phyloP scores from a whole-genome alignment of 2,113 vertebrate genomes.

The Pachycephala philippinensis region DNA sequence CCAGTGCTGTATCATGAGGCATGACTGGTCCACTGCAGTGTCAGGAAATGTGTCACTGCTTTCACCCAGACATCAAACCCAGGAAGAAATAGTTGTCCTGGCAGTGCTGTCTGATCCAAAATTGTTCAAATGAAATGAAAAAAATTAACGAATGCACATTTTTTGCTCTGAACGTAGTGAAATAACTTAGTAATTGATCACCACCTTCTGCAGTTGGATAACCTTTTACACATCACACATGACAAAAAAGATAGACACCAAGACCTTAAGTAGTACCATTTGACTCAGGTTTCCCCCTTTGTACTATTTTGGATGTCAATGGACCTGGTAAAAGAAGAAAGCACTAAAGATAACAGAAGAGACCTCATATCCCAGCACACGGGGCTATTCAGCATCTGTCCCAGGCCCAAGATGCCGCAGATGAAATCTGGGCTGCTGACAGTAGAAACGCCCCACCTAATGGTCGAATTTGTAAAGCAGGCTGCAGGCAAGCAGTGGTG shows the following conservation, averaged over 20 bases:
- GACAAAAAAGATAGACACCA: not conserved
- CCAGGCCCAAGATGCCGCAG: not conserved
- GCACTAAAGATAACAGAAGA: not conserved
- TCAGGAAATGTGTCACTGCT: not conserved
- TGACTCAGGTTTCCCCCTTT: not conserved
- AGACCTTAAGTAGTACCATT: not conserved
- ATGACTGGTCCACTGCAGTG: fast-evolving
- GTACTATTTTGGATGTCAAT: not conserved
- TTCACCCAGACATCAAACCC: not conserved
- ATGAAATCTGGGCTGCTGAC: not conserved
- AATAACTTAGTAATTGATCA: not conserved
- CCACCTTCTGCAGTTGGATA: not conserved
- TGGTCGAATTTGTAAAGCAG: not conserved
- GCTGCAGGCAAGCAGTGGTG: not conserved
- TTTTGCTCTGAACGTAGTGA: not conserved
- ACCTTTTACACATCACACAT: not conserved
- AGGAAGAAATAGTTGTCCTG: not conserved
- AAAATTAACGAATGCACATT: not conserved
- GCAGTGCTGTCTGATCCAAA: not conserved
- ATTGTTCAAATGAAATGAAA: not conserved
- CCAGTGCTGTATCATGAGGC: not conserved
- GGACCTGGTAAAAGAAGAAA: not conserved
- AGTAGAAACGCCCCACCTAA: conserved; percentile 48
- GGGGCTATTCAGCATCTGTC: not conserved
- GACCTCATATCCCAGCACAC: not conserved